Conservation (phyloP, 1,140 invertebrate genomes). For the Panagrolaimus sp. region DNA sequence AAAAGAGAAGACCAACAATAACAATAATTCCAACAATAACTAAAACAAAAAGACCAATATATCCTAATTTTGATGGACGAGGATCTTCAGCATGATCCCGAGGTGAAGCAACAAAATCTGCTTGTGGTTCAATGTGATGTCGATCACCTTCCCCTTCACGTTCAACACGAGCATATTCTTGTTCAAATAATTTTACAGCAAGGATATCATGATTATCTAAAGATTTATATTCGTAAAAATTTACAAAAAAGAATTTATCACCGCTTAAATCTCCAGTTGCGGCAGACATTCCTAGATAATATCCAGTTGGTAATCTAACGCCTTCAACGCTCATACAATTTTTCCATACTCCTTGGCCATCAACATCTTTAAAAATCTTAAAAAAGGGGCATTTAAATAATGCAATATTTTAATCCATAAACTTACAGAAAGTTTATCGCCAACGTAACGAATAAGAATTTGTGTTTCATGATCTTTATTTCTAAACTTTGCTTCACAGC, state of each 20-base stretch:
- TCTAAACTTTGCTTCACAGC: conserved; percentile 73
- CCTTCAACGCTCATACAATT: conserved; percentile 83
- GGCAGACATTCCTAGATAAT: conserved; percentile 86
- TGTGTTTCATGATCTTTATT: conserved; percentile 86
- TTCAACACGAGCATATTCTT: conserved; percentile 56
- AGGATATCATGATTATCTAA: conserved; percentile 90
- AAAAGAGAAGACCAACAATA: conserved; percentile 3
- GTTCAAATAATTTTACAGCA: conserved; percentile 64
- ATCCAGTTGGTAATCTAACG: conserved; percentile 84
- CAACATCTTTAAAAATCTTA: conserved; percentile 59
- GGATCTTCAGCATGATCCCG: conserved; percentile 50
- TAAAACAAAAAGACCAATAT: background rate
- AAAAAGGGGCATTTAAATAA: no score
- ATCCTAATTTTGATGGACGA: conserved; percentile 45
- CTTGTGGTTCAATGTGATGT: conserved; percentile 43
- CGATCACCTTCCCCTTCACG: conserved; percentile 38
- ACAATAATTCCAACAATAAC: background rate
- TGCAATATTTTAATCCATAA: no score
- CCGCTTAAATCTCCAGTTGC: conserved; percentile 84
- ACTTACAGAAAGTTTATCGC: conserved; percentile 74
- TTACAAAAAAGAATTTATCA: conserved; percentile 33
- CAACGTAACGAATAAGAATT: conserved; percentile 81
- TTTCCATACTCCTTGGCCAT: conserved; percentile 84
- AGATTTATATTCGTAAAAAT: conserved; percentile 15
- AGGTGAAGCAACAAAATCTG: conserved; percentile 51